Evolutionary conservation across 2,113 vertebrate genomes (phyloP), one percentile per base, ranked within the genome.

Genomic region (Synchiropus splendidus): DNA sequence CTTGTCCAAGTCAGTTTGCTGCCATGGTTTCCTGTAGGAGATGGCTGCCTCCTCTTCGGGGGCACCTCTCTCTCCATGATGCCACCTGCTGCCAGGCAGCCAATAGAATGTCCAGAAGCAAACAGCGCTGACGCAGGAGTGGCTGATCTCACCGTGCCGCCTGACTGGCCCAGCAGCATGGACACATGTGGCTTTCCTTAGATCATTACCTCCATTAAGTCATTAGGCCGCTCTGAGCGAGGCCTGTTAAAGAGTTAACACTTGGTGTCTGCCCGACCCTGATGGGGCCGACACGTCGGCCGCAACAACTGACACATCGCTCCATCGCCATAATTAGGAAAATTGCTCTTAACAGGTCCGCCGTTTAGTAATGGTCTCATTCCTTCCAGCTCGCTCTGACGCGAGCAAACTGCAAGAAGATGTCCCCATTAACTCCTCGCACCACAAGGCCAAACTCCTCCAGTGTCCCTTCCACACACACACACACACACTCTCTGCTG

Each of bases 341-440:
- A 89, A 92, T 89, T 86, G 85, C 85, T 85, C 84, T 83, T 83
- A 86, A 83, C 77, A 52, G 74, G 66, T 64, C 80, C 78, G 70
- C 38, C 46, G 81, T 87, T 89, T 84, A 83, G 86, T 86, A 87
- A 89, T 86, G 84, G 73, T 88, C 88, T 85, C 78, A 87, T 86
- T 82, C 77, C 86, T 87, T 86, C 72, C 81, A 77, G 80, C 81
- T 84, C 38, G 46, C 47, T 75, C 81, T 77, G 86, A 88, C 81
- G 87, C 83, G 85, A 87, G 77, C 81, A 89, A 92, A 90, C 86
- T 89, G 83, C 86, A 87, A 86, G 83, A 87, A 88, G 84, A 89
- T 85, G 79, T 88, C 78, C 73, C 72, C 82, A 85, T 87, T 88
- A 88, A 83, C 78, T 85, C 79, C 80, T 82, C 74, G 81, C 77